Evolutionary conservation across 2,888 invertebrate genomes (phyloP).

Genomic region (Ectemnius cavifrons): DNA sequence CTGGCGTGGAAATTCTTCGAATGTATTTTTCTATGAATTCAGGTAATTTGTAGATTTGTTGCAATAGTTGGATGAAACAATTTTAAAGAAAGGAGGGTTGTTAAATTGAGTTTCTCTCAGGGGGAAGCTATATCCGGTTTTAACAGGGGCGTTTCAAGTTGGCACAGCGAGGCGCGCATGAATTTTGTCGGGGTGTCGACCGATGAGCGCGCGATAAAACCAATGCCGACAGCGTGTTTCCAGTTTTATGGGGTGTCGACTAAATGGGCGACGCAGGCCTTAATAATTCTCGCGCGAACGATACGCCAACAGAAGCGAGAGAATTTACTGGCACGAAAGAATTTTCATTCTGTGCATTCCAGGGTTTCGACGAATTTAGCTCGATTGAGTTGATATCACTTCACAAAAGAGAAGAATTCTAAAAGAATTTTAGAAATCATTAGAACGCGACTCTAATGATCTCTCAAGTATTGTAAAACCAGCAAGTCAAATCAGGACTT

Average conservation of each 20-base stretch:
- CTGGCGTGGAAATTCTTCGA: no score
- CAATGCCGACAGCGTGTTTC: conserved; percentile 57
- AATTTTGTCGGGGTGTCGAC: conserved; percentile 27
- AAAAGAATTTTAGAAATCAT: no score
- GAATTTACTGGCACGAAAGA: conserved; percentile 34
- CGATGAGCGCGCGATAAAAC: conserved; percentile 59
- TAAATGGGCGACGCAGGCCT: conserved; percentile 47
- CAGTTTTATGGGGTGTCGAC: conserved; percentile 60
- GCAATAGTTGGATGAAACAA: no score
- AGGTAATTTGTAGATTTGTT: no score
- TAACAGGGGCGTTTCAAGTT: no score
- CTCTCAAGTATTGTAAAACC: not conserved
- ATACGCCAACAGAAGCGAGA: conserved; percentile 43
- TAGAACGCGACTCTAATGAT: no score
- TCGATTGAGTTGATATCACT: conserved; percentile 28
- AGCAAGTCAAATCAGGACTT: no score
- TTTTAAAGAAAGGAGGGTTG: not conserved
- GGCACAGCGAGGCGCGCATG: conserved; percentile 22
- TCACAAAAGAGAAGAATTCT: no score
- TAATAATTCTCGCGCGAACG: conserved; percentile 49
- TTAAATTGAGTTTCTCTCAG: not conserved
- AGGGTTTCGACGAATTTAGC: conserved; percentile 24
- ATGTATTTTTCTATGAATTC: no score
- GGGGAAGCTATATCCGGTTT: no score
- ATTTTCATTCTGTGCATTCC: conserved; percentile 29